Conservation (phyloP, 2,888 invertebrate genomes). For the Tubulanus polymorphus region DNA sequence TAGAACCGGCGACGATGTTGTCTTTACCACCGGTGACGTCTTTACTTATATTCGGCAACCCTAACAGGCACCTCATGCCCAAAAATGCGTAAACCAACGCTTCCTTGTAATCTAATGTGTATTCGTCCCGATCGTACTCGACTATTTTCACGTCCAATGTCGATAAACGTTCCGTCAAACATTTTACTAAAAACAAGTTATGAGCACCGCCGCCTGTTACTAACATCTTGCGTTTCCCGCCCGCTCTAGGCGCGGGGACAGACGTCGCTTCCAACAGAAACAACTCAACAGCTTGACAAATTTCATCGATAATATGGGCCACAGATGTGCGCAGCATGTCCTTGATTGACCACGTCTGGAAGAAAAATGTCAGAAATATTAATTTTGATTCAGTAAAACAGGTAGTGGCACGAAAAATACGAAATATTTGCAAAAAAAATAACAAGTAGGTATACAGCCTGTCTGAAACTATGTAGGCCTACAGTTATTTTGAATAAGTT, state of each 20-base stretch:
- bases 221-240: slow-evolving; percentile 22
- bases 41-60: slow-evolving; percentile 32
- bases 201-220: slow-evolving; percentile 47
- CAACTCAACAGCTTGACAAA: slow-evolving; percentile 21
- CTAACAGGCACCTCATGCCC: slow-evolving; percentile 37
- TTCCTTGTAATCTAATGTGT: slow-evolving; percentile 43
- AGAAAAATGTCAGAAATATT: neutral
- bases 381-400: too few species aligned
- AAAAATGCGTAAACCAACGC: slow-evolving; percentile 43
- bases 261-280: neutral
- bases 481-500: too few species aligned
- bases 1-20: slow-evolving; percentile 38
- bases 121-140: slow-evolving; percentile 26
- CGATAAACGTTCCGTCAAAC: slow-evolving; percentile 24
- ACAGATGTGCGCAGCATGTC: slow-evolving; percentile 37
- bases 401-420: too few species aligned
- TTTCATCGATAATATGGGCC: slow-evolving; percentile 35
- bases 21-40: slow-evolving; percentile 35
- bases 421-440: too few species aligned
- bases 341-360: neutral
- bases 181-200: slow-evolving; percentile 32
- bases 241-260: neutral
- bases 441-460: too few species aligned
- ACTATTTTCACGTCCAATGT: slow-evolving; percentile 20
- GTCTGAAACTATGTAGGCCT: too few species aligned